A percentile compares a stretch with the other conserved stretches of the same genome.
phyloP scores from a whole-genome alignment of 2,113 vertebrate genomes.

The Gavia stellata region DNA sequence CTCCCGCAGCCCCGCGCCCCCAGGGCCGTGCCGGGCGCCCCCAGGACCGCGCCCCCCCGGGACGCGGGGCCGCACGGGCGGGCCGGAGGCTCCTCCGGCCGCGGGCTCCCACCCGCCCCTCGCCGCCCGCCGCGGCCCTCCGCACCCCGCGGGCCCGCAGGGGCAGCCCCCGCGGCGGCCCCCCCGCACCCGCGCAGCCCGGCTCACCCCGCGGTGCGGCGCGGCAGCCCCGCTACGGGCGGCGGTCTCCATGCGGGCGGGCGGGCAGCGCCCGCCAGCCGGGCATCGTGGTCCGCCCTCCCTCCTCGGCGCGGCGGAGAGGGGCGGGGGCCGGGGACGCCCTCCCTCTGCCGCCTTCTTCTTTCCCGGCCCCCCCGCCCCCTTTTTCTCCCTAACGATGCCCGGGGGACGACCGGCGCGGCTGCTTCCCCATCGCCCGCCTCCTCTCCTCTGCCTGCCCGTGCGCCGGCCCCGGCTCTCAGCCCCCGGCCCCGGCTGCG shows the following conservation, averaged over 20 bases:
- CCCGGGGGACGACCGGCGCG: not conserved
- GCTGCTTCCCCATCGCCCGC: not conserved
- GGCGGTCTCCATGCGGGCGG: not conserved
- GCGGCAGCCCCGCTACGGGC: not conserved
- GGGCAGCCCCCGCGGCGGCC: too few relatives aligned
- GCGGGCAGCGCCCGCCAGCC: not conserved
- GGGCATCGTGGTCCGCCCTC: not conserved
- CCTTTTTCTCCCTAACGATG: not conserved
- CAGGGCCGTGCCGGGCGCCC: not conserved
- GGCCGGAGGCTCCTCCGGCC: not conserved
- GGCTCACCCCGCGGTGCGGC: not conserved
- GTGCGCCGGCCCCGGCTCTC: not conserved
- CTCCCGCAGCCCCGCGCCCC: not conserved
- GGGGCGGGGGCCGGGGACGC: not conserved
- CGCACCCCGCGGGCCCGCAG: not conserved
- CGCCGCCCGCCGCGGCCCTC: not conserved
- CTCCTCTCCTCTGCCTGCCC: not conserved
- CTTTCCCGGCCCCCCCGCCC: not conserved
- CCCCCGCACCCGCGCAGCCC: not conserved
- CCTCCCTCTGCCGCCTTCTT: not conserved
- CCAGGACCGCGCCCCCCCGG: not conserved
- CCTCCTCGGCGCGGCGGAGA: not conserved
- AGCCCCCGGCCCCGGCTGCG: not conserved
- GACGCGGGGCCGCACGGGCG: not conserved
- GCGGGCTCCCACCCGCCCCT: too few relatives aligned